Evolutionary conservation across 2,113 vertebrate genomes (phyloP).

Genomic region (Reinhardtius hippoglossoides): DNA sequence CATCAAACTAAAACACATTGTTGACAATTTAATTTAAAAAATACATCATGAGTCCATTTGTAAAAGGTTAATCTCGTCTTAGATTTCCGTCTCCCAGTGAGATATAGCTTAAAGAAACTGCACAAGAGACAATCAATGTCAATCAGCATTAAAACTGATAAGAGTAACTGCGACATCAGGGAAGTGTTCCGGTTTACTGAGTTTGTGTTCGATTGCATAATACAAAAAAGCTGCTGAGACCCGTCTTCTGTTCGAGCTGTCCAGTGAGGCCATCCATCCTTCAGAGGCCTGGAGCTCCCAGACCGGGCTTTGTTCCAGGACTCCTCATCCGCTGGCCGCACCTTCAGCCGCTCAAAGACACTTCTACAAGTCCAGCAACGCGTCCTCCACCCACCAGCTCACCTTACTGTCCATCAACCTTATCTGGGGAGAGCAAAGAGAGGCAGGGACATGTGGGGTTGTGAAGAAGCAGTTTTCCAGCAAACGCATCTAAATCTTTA

Average conservation of each 20-base stretch:
- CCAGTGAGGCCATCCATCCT: constrained; percentile 69
- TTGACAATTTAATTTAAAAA: neutral
- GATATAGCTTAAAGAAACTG: neutral
- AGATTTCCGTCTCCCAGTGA: neutral
- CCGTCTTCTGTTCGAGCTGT: constrained; percentile 25
- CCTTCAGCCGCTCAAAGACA: constrained; percentile 49
- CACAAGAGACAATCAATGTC: no score
- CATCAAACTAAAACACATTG: neutral
- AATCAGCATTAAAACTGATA: neutral
- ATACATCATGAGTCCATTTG: neutral
- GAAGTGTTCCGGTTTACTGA: neutral
- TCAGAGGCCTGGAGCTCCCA: constrained; percentile 85
- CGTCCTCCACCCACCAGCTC: constrained; percentile 42
- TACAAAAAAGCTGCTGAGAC: neutral
- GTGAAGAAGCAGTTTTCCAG: neutral
- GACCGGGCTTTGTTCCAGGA: constrained; percentile 83
- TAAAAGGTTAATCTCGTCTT: neutral
- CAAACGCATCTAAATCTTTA: neutral
- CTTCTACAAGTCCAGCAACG: neutral
- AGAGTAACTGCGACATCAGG: neutral
- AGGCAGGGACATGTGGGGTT: fast-evolving
- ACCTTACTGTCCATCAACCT: constrained; percentile 83
- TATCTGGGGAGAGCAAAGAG: constrained; percentile 71
- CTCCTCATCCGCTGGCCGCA: constrained; percentile 86
- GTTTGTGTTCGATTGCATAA: constrained; percentile 38